Conservation (phyloP, 2,888 invertebrate species). For the Nebria brevicollis region DNA sequence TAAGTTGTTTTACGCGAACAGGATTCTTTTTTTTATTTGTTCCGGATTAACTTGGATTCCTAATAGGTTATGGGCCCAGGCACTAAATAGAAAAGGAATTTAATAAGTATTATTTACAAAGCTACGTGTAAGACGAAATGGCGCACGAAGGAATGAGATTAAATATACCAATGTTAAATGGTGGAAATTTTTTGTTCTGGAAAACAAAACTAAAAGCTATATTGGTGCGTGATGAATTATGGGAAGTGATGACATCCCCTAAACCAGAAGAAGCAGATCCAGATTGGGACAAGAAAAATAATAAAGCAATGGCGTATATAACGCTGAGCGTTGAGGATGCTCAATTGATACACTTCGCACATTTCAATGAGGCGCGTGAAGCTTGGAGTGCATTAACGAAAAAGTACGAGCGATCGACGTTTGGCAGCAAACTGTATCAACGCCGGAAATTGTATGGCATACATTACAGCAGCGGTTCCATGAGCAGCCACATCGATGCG, state of each 20-base stretch:
- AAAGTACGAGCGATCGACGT: conserved; percentile 34
- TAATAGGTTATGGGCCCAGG: no score
- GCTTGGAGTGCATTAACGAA: no score
- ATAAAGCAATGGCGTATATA: conserved; percentile 37
- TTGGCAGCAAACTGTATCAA: conserved; percentile 14
- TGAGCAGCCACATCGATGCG: conserved; percentile 26
- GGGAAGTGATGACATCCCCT: conserved; percentile 26
- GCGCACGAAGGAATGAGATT: background rate
- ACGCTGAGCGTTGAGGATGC: conserved; percentile 36
- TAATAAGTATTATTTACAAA: no score
- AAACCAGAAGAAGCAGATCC: background rate
- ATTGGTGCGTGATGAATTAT: conserved; percentile 25
- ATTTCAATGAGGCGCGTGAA: no score
- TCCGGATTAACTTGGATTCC: no score
- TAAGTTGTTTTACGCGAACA: no score
- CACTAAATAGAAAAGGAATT: no score
- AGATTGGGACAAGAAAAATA: conserved; percentile 30
- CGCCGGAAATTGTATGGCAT: conserved; percentile 17
- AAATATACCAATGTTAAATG: conserved; percentile 29
- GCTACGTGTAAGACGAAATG: no score
- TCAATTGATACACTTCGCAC: conserved; percentile 34
- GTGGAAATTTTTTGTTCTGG: conserved; percentile 36
- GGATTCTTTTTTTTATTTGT: no score
- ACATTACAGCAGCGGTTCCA: conserved; percentile 18
- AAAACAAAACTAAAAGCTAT: conserved; percentile 39